Evolutionary conservation across 2,797 vertebrate species (phyloP).

Genomic region (Darevskia mixta): DNA sequence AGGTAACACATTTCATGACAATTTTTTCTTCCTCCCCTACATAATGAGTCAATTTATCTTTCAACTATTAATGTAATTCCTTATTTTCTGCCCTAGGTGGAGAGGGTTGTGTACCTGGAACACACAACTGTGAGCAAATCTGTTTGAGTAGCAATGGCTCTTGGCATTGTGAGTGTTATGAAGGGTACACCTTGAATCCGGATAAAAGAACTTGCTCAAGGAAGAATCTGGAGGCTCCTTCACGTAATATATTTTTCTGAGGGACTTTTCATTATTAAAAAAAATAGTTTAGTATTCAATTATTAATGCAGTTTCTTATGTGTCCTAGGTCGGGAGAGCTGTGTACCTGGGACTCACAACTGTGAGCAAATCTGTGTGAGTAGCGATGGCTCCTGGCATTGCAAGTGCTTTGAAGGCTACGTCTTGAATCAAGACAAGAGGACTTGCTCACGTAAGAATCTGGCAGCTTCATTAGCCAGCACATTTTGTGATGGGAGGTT

Average conservation of each 20-base stretch:
- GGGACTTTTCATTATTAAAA: background rate
- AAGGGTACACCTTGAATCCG: no score
- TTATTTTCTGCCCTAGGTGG: no score
- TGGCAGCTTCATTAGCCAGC: background rate
- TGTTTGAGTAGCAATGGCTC: no score
- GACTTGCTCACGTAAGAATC: conserved; percentile 75
- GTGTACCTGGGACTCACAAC: background rate
- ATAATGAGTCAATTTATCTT: no score
- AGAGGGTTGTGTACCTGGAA: background rate
- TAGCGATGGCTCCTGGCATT: no score
- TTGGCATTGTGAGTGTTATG: no score
- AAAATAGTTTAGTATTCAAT: no score
- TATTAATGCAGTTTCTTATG: background rate
- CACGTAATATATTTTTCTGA: background rate
- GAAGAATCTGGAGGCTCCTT: background rate
- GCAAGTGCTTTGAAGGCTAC: conserved; percentile 79
- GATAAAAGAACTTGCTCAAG: background rate
- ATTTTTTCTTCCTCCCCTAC: no score
- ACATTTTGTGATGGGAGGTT: background rate
- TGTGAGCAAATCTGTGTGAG: conserved; percentile 71
- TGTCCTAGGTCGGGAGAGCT: conserved; percentile 72
- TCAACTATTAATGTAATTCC: no score
- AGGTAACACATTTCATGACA: no score
- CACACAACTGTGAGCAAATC: background rate
- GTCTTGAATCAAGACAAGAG: conserved; percentile 83